Base-by-base conservation (phyloP, 2,888 invertebrate genomes). In the Platycnemis pennipes region DNA sequence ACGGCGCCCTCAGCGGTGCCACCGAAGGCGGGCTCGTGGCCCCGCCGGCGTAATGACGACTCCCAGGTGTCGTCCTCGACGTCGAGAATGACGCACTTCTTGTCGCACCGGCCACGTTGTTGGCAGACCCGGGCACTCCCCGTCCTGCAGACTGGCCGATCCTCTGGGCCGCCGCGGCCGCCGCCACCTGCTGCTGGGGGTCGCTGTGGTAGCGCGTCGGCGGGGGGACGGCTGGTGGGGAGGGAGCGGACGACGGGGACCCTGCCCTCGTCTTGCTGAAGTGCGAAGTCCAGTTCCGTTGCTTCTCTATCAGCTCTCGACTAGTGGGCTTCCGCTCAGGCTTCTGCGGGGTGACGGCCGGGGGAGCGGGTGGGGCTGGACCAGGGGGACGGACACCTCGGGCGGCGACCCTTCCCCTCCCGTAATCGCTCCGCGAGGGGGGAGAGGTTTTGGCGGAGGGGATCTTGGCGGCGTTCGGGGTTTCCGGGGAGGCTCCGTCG, bases 271-370 rank as follows among this genome's bases (percentile, higher is more conserved):
- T 97, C 97, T 98, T 98, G 94, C 98, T 98, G 96, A 99, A 99
- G 96, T 98, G 99, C 95, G 98, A 98, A 53, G 99, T 99, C 99
- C 99, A 99, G 96, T 99, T 99, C 96, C 98, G 98, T 96, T 99
- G 99, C 96, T 99, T 98, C 96, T 98, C 99, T 95, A 99, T 99
- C 94, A 99, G 97, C 96, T 99, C 98, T 95, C 98, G 98, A 95
- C 98, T 98, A 95, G 98, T 98, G 95, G 98, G 98, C 96, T 98
- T 98, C 94, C 98, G 97, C 96, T 98, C 98, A 4, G 98, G 98
- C 96, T 98, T 98, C 95, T 98, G 98, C 0, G 98, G 98, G 96
- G 77, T 94, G 49, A 94, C 46, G 53, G 69, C 94, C 42, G 94
- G n/a, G 13, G 88, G 45, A 0, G 88, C 46, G 94, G 94, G 77